Evolutionary conservation across 2,113 vertebrate species (phyloP).

Genomic region (Osmerus mordax): DNA sequence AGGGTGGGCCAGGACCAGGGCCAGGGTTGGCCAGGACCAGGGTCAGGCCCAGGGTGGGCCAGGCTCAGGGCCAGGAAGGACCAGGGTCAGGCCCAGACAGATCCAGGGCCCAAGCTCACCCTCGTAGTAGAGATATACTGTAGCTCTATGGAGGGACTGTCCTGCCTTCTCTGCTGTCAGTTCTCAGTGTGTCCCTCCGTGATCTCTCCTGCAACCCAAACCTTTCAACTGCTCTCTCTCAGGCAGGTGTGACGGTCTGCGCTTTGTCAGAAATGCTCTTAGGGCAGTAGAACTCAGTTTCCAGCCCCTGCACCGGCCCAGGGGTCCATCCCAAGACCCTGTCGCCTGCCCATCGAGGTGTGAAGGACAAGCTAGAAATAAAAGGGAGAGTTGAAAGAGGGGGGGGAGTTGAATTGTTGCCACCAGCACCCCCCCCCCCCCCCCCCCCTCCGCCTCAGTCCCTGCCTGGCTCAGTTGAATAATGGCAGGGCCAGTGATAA

Average conservation of each 20-base stretch:
- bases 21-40: no score
- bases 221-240: constrained; percentile 22
- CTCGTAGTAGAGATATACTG: constrained; percentile 7
- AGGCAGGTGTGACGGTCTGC: neutral
- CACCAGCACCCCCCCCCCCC: constrained; percentile 23
- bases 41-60: no score
- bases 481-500: constrained; percentile 58
- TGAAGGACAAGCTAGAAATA: constrained; percentile 71
- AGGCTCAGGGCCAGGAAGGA: no score
- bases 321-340: constrained; percentile 31
- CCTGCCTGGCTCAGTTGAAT: constrained; percentile 55
- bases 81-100: constrained; percentile 10
- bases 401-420: constrained; percentile 46
- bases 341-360: constrained; percentile 56
- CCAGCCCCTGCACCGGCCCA: constrained; percentile 7
- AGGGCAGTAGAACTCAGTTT: constrained; percentile 17
- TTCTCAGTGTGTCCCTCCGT: no score
- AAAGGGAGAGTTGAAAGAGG: constrained; percentile 38
- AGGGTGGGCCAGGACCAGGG: no score
- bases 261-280: constrained; percentile 21
- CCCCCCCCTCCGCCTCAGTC: constrained; percentile 34
- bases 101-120: neutral
- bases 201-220: no score
- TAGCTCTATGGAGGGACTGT: neutral
- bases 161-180: neutral